These are phyloP conservation scores for Bhutanitis thaidina DNA, from an alignment of 2,888 invertebrate genomes.

Conservation along the genomic window DNA sequence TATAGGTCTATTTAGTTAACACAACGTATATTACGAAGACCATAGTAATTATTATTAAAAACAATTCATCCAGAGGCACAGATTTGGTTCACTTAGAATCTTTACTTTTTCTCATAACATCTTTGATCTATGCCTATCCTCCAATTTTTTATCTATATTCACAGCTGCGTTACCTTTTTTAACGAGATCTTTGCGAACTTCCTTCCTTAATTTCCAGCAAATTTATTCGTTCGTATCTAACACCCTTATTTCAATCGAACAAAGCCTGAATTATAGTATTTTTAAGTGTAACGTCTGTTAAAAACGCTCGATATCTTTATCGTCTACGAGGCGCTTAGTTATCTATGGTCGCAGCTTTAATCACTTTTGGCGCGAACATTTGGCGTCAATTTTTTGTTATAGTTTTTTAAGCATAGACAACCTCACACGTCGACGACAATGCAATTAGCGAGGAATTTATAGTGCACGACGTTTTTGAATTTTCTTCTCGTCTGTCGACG, in stretches of 20 bases:
- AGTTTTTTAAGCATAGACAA: constrained; percentile 28
- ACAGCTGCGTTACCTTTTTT: constrained; percentile 11
- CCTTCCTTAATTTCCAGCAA: constrained; percentile 5
- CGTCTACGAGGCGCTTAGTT: constrained; percentile 40
- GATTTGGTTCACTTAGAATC: too few relatives aligned
- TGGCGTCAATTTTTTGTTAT: constrained; percentile 52
- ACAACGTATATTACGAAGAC: too few relatives aligned
- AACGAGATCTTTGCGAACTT: constrained; percentile 6
- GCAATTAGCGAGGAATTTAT: constrained; percentile 35
- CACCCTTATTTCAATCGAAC: background rate
- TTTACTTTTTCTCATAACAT: too few relatives aligned
- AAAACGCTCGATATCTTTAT: constrained; percentile 38
- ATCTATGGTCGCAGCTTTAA: constrained; percentile 50
- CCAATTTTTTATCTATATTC: constrained; percentile 18
- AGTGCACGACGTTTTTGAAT: constrained; percentile 4
- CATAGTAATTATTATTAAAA: too few relatives aligned
- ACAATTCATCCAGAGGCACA: too few relatives aligned
- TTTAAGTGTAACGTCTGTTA: constrained; percentile 42
- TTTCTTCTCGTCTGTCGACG: background rate
- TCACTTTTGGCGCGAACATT: constrained; percentile 54
- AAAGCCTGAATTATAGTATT: background rate
- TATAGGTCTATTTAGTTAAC: too few relatives aligned
- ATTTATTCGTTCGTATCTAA: background rate
- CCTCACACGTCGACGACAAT: constrained; percentile 57
- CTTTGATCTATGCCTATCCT: constrained; percentile 19